Base-by-base conservation (phyloP, 2,113 vertebrate genomes). In the Eretmochelys imbricata region DNA sequence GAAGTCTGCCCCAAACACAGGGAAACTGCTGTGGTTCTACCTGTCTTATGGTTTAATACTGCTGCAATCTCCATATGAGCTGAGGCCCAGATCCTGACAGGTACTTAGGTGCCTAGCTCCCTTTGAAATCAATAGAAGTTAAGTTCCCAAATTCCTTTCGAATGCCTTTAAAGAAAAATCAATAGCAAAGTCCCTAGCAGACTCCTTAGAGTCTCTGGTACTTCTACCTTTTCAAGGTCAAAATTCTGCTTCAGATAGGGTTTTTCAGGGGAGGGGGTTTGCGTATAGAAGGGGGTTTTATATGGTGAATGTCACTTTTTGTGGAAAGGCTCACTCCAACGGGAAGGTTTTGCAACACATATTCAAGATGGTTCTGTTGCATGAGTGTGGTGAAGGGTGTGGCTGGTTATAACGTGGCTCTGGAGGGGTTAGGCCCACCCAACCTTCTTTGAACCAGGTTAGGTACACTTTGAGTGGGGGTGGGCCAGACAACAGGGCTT, bases 271-370 rank as follows among this genome's bases (percentile, higher is more conserved):
- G 11, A 4, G 72, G 1, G 1, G 1, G n/a, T 1, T 22, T 85
- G 7, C 76, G 20, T 2, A 5, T 86, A 65, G 22, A 79, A 85
- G 59, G 54, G 1, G 0, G 0, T 42, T 51, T 20, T 0, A 0
- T 3, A 0, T 80, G 84, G 19, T 10, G 2, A 42, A 14, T 49
- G 27, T n/a, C n/a, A 82, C 38, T 20, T 5, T 27, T 6, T 12
- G 24, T 48, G 38, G 22, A 29, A 27, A 78, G 42, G 10, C 24
- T 78, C 4, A 48, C 13, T 78, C 42, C 12, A 14, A 27, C 5
- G 25, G 42, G 75, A 78, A 76, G 38, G 20, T 76, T 76, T 76
- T 46, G 62, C 62, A 76, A 46, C 24, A 25, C 46, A 24, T 25
- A 22, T 38, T 76, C 5, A 38, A n/a, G 35, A n/a, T 46, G n/a